These are phyloP conservation scores for Mixornis gularis DNA, from an alignment of 2,113 vertebrate genomes.

Conservation along the genomic window DNA sequence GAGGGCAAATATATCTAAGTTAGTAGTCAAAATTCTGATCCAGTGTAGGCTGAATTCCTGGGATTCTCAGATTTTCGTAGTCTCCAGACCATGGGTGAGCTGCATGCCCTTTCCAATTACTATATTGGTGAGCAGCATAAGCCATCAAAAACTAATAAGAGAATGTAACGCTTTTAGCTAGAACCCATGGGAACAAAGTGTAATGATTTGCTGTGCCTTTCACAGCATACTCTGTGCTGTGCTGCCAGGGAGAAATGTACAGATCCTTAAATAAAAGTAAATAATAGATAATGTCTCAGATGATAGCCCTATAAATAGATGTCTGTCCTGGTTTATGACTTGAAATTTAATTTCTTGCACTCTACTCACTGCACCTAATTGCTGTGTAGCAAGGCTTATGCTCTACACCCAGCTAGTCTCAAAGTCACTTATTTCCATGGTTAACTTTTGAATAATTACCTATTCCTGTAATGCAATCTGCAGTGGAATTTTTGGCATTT, in stretches of 20 bases:
- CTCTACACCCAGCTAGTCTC: background rate
- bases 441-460: background rate
- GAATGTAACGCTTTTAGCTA: background rate
- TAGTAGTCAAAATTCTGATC: background rate
- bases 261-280: conserved; percentile 23
- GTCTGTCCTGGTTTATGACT: background rate
- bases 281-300: background rate
- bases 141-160: background rate
- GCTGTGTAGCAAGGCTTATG: background rate
- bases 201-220: background rate
- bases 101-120: background rate
- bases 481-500: background rate
- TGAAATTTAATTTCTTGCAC: conserved; percentile 22
- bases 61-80: background rate
- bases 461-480: background rate
- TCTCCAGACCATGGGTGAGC: background rate
- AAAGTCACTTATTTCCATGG: background rate
- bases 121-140: background rate
- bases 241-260: background rate
- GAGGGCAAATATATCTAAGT: background rate
- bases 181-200: background rate
- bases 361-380: background rate
- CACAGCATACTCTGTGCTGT: background rate
- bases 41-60: background rate
- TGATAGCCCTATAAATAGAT: background rate